phyloP scores from a whole-genome alignment of 2,888 invertebrate genomes.

The Entomobrya proxima region DNA sequence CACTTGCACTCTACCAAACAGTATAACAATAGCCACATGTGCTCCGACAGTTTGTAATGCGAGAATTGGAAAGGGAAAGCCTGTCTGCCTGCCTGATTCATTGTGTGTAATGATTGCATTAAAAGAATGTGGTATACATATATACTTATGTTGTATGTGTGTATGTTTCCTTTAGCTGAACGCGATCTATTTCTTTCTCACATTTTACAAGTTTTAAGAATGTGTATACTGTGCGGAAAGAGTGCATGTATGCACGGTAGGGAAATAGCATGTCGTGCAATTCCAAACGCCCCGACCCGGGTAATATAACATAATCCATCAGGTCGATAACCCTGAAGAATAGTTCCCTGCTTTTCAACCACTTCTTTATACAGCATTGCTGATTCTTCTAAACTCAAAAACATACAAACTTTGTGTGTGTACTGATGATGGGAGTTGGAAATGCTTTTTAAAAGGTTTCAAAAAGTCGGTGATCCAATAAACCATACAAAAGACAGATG shows the following conservation, averaged over 20 bases:
- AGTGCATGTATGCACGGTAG: not conserved
- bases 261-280: conserved; percentile 46
- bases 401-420: not conserved
- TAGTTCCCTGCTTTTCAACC: conserved; percentile 44
- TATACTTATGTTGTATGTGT: not conserved
- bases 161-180: not conserved
- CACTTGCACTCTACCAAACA: conserved; percentile 18
- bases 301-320: conserved; percentile 67
- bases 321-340: conserved; percentile 72
- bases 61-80: conserved; percentile 1
- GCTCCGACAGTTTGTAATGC: not conserved
- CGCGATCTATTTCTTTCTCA: too few relatives aligned
- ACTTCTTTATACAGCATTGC: conserved; percentile 40
- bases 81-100: conserved; percentile 31
- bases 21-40: conserved; percentile 15
- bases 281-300: conserved; percentile 64
- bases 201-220: not conserved
- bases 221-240: not conserved
- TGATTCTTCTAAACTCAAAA: conserved; percentile 20
- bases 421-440: not conserved
- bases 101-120: conserved; percentile 40
- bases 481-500: conserved; percentile 5
- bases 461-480: conserved; percentile 11
- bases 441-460: not conserved
- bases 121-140: not conserved